Percentiles rank a stretch among this genome's conserved stretches.
phyloP scores from a whole-genome alignment of 2,888 invertebrate genomes.

The Parnassius mnemosyne region DNA sequence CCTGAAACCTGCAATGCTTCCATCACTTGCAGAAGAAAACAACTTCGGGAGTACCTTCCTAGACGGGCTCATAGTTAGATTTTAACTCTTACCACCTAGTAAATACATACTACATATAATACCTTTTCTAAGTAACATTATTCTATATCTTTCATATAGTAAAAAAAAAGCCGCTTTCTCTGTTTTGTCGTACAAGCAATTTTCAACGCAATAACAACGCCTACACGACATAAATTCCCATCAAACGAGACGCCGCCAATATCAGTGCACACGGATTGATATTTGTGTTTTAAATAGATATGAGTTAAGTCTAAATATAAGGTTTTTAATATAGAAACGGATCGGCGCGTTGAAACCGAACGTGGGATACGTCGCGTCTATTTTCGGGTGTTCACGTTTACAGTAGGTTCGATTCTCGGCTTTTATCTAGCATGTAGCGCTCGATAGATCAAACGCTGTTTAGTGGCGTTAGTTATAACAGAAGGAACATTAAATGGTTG shows the following conservation, averaged over 20 bases:
- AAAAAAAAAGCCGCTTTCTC: too few relatives aligned
- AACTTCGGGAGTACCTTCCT: too few relatives aligned
- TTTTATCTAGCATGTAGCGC: background rate
- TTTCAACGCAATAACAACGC: background rate
- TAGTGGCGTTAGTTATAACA: background rate
- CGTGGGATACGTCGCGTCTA: conserved; percentile 36
- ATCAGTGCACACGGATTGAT: conserved; percentile 41
- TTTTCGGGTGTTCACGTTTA: conserved; percentile 21
- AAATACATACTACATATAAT: too few relatives aligned
- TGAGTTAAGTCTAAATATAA: conserved; percentile 48
- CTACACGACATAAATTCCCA: conserved; percentile 29
- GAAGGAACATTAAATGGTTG: background rate
- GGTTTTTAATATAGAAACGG: conserved; percentile 43
- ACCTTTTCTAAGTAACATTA: too few relatives aligned
- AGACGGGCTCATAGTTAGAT: too few relatives aligned
- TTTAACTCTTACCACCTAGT: too few relatives aligned
- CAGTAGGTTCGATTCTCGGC: conserved; percentile 11
- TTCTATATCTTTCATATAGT: too few relatives aligned
- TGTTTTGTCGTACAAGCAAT: background rate
- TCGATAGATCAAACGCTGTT: background rate
- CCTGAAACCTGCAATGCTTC: too few relatives aligned
- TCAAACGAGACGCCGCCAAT: conserved; percentile 28
- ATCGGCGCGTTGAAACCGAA: conserved; percentile 34
- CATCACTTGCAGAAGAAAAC: too few relatives aligned
- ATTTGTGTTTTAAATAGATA: conserved; percentile 45